Base-by-base conservation (phyloP, 2,113 vertebrate genomes). In the Coturnix japonica region DNA sequence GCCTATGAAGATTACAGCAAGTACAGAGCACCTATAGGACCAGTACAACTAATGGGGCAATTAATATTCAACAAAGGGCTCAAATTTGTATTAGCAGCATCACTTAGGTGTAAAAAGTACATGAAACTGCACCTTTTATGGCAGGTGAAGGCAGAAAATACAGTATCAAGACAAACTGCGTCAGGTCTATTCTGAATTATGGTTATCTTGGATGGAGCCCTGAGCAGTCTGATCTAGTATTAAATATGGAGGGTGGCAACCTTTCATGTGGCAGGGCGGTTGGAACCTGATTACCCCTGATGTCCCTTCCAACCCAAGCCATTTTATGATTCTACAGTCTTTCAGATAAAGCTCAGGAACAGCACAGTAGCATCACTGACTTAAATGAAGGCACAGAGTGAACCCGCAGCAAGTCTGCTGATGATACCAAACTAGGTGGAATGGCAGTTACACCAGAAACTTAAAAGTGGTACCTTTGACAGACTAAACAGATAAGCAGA, bases 111-210 rank as follows among this genome's bases (percentile, higher is more conserved):
- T 13, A 80, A n/a, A 28, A 39, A 9, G 4, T 16, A 35, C 30
- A 23, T 0, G 3, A 14, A 80, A 21, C 13, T 0, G 0, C 15
- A 65, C 2, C 26, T 15, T 53, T 26, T 28, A 18, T 2, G 12
- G 28, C 23, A 61, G 6, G 51, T 0, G 0, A 79, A 19, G 11
- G 20, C 53, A 70, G 43, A 70, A 74, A 66, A 26, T 3, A 26
- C 3, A 54, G 37, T 23, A 19, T 1, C 30, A 21, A 60, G 31
- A 66, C 12, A 71, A 87, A 71, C 2, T 7, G 6, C 43, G 75
- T 41, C 2, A 33, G 25, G 18, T 23, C 19, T 84, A 74, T 5
- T 31, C 33, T 4, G 39, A 43, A 30, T 51, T 21, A 3, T 2
- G 5, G 23, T 25, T 9, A 0, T 47, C 30, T 49, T 49, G 21